Evolutionary conservation across 2,797 vertebrate species (phyloP), one percentile per base, ranked within the genome.

Genomic region (Tachyglossus aculeatus): DNA sequence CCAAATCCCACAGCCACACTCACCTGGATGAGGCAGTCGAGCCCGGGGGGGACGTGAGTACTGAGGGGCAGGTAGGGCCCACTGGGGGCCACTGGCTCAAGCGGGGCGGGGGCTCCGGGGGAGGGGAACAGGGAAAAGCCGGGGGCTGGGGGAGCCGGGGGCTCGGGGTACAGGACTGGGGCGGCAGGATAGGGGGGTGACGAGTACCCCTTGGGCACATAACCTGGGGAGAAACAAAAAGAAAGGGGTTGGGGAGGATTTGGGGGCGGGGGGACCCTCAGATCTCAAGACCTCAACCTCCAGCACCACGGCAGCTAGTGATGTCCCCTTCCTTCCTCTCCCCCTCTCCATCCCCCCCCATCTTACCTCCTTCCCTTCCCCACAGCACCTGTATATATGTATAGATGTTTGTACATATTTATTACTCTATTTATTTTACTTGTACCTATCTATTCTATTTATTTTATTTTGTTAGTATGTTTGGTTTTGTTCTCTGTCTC

Each of bases 1-100:
- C 54, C 32, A 1, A n/a, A n/a, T 36, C 19, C 22, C 31, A 14
- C 29, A 44, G 56, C 32, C 58, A n/a, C 50, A 62, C 87, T 86
- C 68, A 96, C 96, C 94, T 96, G 96, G 27, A 92, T 83, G 53
- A 96, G 93, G 78, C 96, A 96, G 67, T 96, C 95, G 0, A 96
- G 91, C 9, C 95, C 95, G 0, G 94, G 89, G 4, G 95, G 95
- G n/a, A 95, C 91, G 3, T 92, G 93, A 0, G 90, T 86, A 2
- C 91, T 43, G 60, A 73, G 74, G 0, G 88, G 82, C 0, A 86
- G 24, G 29, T 82, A 82, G 2, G 64, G 67, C 13, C 32, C 51
- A 19, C 77, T 43, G 15, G 78, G 36, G 1, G 65, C 61, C 7
- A 52, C 62, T 5, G 86, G 79, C 11, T 70, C 77, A 3, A 74